phyloP scores from a whole-genome alignment of 2,797 vertebrate species.

The Pogonophryne albipinna region DNA sequence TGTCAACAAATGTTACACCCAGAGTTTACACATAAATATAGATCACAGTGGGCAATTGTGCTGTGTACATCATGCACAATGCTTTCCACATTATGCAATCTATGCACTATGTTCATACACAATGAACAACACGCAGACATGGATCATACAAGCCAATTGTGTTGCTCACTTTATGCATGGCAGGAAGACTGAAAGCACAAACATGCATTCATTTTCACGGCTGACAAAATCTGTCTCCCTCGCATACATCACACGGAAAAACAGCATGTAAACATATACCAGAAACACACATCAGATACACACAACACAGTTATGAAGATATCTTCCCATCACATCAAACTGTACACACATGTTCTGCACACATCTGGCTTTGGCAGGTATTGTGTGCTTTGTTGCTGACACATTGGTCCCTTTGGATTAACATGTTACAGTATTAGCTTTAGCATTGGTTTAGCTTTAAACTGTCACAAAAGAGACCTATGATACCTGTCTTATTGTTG shows the following conservation, averaged over 20 bases:
- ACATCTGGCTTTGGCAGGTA: too few species aligned
- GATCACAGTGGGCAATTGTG: background rate
- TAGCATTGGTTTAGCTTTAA: background rate
- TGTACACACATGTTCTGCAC: background rate
- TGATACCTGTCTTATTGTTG: background rate
- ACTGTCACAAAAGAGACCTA: background rate
- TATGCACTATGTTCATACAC: background rate
- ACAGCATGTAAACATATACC: conserved; percentile 25
- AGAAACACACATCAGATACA: too few species aligned
- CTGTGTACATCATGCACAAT: background rate
- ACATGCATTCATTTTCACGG: conserved; percentile 58
- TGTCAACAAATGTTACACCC: background rate
- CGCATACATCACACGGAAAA: conserved; percentile 61
- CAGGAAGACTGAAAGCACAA: conserved; percentile 31
- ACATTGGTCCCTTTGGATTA: too few species aligned
- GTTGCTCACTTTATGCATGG: conserved; percentile 15
- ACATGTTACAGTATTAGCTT: conserved; percentile 7
- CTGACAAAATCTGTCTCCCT: conserved; percentile 45
- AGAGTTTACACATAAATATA: background rate
- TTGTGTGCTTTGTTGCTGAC: too few species aligned
- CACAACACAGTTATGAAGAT: too few species aligned
- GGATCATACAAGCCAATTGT: conserved; percentile 25
- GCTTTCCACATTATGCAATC: conserved; percentile 10
- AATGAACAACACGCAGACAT: conserved; percentile 8
- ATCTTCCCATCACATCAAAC: too few species aligned